Evolutionary conservation across 2,113 vertebrate genomes (phyloP), one percentile per base, ranked within the genome.

Genomic region (Myrmophylax atrothorax): DNA sequence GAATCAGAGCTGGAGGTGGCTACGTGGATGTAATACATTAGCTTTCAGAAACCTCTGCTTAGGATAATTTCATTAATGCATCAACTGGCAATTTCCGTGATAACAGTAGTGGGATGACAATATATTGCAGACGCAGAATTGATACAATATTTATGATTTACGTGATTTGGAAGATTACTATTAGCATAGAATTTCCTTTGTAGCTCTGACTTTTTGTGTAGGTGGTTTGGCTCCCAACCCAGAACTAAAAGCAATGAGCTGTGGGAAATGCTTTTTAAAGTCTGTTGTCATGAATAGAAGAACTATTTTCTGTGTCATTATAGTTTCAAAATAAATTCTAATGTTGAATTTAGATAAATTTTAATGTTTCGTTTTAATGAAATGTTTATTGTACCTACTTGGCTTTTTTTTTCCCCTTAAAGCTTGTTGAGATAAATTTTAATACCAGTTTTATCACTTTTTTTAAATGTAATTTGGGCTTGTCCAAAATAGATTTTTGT

Each of bases 1-100:
- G 84, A 94, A 56, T 91, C 62, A 67, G 90, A 96, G 60, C 70
- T 79, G 58, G 84, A 58, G 60, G 47, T 92, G 89, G 26, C 18
- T 77, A 14, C 0, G 7, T 72, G 53, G 37, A n/a, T 90, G 37
- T 37, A n/a, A 74, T 79, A 16, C 6, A 14, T 89, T 50, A 83
- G 23, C 50, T 80, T 69, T 72, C 68, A 78, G 83, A 80, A 78
- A 10, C 35, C 60, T 67, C 20, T 60, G 69, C 63, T 75, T 40
- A 12, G 64, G 87, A 17, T 92, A 86, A 92, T 91, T 87, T 55
- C 40, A 68, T 90, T 90, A 78, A 75, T 84, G 73, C 10, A 3
- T 59, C 69, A 23, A 3, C 52, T 85, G 90, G 60, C 78, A 69
- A 5, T 66, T 85, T 78, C 73, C 66, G n/a, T 94, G 49, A 14